A percentile compares a stretch with the other conserved stretches of the same genome.
These are phyloP conservation scores for Oreortyx pictus DNA, from an alignment of 2,797 vertebrate species.

Conservation along the genomic window DNA sequence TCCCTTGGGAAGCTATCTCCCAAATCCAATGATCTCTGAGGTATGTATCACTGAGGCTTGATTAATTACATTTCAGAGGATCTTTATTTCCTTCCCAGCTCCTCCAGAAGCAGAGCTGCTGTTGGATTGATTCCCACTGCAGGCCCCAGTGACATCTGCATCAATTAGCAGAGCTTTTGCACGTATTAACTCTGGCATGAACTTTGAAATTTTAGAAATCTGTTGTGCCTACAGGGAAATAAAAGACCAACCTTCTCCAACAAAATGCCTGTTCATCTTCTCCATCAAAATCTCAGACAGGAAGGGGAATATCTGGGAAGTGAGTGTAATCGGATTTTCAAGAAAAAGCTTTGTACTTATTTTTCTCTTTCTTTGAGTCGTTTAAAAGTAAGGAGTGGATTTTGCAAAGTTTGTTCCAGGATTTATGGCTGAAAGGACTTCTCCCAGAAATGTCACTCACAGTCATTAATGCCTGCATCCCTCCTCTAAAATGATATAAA, in stretches of 20 bases:
- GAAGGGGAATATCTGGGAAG: not conserved
- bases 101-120: not conserved
- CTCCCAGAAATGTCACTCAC: not conserved
- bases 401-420: not conserved
- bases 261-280: not conserved
- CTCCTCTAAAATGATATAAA: conserved; percentile 22
- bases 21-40: not conserved
- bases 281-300: not conserved
- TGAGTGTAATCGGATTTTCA: not conserved
- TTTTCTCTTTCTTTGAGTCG: accelerated
- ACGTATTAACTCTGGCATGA: not conserved
- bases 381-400: not conserved
- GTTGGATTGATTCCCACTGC: not conserved
- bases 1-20: not conserved
- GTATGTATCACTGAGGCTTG: not conserved
- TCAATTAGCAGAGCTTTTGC: not conserved
- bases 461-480: not conserved
- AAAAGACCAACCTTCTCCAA: not conserved
- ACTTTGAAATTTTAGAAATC: conserved; percentile 3
- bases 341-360: not conserved
- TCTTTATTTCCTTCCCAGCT: not conserved
- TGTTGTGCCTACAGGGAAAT: not conserved
- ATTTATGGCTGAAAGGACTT: not conserved
- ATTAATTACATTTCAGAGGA: not conserved
- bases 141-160: not conserved